Conservation (phyloP, 2,888 invertebrate species). For the Shargacucullia verbasci region DNA sequence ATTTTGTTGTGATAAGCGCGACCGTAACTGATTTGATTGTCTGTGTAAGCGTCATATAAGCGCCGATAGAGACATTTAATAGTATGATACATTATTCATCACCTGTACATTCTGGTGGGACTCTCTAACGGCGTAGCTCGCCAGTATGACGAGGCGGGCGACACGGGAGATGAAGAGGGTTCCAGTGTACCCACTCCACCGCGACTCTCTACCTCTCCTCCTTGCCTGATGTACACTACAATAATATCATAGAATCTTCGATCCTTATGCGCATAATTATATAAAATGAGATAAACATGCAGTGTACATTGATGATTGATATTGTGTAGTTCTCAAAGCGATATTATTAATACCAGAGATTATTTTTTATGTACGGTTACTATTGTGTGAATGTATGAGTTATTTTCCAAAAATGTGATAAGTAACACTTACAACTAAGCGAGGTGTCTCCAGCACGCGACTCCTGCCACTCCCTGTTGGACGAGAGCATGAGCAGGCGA, state of each 20-base stretch:
- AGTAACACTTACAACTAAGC: conserved; percentile 88
- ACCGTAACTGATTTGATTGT: too few species aligned
- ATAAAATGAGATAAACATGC: too few species aligned
- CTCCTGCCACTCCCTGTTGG: conserved; percentile 82
- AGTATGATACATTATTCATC: conserved; percentile 15
- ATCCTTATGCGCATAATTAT: too few species aligned
- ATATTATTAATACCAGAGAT: background rate
- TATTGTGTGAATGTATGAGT: background rate
- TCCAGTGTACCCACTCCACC: conserved; percentile 81
- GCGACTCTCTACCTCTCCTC: conserved; percentile 90
- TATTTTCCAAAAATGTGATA: background rate
- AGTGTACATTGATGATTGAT: too few species aligned
- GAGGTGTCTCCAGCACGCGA: conserved; percentile 89
- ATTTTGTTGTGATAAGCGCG: background rate
- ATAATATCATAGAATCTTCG: background rate
- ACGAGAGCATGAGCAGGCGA: conserved; percentile 72
- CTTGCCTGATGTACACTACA: conserved; percentile 89
- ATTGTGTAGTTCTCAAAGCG: too few species aligned
- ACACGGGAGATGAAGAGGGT: conserved; percentile 75
- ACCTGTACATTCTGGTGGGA: conserved; percentile 77
- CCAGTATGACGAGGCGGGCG: conserved; percentile 80
- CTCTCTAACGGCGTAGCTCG: conserved; percentile 76
- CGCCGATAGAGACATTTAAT: background rate
- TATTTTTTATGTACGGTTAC: too few species aligned
- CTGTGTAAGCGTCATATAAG: too few species aligned